Base-by-base conservation (phyloP, 2,888 invertebrate species). In the Drosophila macrospina region DNA sequence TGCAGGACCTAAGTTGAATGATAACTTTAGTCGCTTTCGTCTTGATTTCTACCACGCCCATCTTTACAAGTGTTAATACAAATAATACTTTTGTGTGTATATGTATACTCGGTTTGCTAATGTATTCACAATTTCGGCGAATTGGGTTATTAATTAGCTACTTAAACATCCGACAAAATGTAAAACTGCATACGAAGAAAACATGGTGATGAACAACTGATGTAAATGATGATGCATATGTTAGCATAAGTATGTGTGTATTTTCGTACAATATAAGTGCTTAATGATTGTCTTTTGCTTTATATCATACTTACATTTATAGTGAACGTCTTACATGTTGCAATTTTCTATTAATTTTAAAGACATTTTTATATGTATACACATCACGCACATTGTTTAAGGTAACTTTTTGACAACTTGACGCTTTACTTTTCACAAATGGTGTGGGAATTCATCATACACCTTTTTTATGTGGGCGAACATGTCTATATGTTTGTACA, bases 1-100 rank as follows among this genome's bases (percentile, higher is more conserved):
- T 44, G 30, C 16, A 34, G 34, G 13, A 37, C 28, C 11, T 15
- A 6, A 20, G 5, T 2, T 11, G 20, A 24, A n/a, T 13, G 32
- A 54, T 42, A 42, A 20, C 16, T 41, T 20, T 10, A 45, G 30
- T 16, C 30, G 15, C 15, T 20, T 13, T 26, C 13, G 16, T 44
- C 45, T 41, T 41, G 28, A 20, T 47, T 45, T 61, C 20, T 13
- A 65, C 65, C 61, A 65, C 65, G 65, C 65, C 65, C 61, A 56
- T 55, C 32, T n/a, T 37, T 48, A 34, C 42, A 54, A 39, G 30
- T 47, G 30, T 30, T 26, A 28, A 26, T 55, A 15, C 20, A 47
- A 44, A 8, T 34, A 34, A 57, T 57, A 47, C 30, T 39, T 20
- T 5, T 37, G 15, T 15, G 24, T 37, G 6, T 26, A 55, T 3